These are phyloP conservation scores for Gadopsis marmoratus DNA, from an alignment of 2,797 vertebrate species.

Conservation along the genomic window DNA sequence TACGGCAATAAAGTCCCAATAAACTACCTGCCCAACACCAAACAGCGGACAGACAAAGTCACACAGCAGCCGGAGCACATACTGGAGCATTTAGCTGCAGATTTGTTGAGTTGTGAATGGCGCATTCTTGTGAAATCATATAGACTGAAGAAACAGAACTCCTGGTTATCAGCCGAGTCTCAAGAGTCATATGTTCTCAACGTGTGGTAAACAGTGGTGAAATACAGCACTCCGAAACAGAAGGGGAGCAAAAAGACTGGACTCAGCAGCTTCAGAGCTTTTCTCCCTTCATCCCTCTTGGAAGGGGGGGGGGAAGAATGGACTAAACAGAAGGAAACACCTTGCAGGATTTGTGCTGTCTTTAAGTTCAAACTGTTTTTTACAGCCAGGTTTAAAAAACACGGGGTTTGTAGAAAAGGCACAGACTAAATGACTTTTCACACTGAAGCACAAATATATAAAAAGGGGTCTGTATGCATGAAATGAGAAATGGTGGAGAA, in stretches of 20 bases:
- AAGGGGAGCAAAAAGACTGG: neutral
- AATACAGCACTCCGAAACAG: conserved; percentile 9
- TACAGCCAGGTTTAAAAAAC: neutral
- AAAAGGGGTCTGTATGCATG: conserved; percentile 22
- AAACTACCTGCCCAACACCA: neutral
- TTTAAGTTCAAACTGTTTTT: conserved; percentile 17
- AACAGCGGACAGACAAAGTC: too few relatives aligned
- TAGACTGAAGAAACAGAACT: neutral
- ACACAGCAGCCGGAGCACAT: too few relatives aligned
- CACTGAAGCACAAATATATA: conserved; percentile 7
- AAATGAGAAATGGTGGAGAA: conserved; percentile 52
- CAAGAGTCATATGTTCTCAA: neutral
- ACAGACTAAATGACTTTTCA: neutral
- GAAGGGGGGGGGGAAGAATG: neutral
- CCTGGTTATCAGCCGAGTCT: neutral
- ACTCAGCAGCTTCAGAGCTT: neutral
- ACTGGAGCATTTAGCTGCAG: too few relatives aligned
- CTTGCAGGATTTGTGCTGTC: neutral
- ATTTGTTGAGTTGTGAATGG: neutral
- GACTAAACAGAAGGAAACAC: conserved; percentile 1
- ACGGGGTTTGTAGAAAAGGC: conserved; percentile 1
- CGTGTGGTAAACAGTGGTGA: neutral
- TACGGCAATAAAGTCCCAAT: neutral
- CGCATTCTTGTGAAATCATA: neutral
- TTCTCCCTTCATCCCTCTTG: neutral